Conservation (phyloP, 1,140 invertebrate genomes). For the Galleria mellonella region DNA sequence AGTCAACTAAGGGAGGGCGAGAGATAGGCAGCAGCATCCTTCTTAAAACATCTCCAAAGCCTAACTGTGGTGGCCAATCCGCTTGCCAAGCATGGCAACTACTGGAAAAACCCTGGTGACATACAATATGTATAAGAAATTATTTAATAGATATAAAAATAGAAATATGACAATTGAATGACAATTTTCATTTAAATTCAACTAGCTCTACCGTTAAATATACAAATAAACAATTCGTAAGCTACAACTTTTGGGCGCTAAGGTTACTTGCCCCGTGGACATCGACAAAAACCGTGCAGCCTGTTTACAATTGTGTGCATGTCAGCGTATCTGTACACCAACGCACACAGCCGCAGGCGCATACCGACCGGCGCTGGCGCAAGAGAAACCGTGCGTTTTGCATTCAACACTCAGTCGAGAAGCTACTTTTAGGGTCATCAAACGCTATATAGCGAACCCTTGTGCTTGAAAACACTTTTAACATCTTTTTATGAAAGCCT, state of each 20-base stretch:
- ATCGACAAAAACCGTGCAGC: conserved; percentile 72
- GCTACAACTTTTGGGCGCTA: conserved; percentile 35
- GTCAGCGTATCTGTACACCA: conserved; percentile 13
- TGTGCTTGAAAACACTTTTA: background rate
- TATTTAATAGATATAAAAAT: no score
- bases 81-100: no score
- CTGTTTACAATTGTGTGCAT: conserved; percentile 36
- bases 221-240: conserved; percentile 5
- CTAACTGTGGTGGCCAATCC: no score
- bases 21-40: no score
- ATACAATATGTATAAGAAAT: no score
- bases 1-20: no score
- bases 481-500: background rate
- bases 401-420: conserved; percentile 63
- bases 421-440: conserved; percentile 64
- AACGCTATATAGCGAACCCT: conserved; percentile 51
- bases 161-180: no score
- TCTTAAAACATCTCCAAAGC: no score
- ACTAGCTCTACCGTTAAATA: no score
- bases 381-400: conserved; percentile 61
- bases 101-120: no score
- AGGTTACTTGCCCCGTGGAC: conserved; percentile 70
- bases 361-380: conserved; percentile 59
- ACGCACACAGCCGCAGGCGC: conserved; percentile 42
- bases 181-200: no score